These are phyloP conservation scores for Amaurobius ferox DNA, from an alignment of 2,888 invertebrate genomes.

Conservation along the genomic window DNA sequence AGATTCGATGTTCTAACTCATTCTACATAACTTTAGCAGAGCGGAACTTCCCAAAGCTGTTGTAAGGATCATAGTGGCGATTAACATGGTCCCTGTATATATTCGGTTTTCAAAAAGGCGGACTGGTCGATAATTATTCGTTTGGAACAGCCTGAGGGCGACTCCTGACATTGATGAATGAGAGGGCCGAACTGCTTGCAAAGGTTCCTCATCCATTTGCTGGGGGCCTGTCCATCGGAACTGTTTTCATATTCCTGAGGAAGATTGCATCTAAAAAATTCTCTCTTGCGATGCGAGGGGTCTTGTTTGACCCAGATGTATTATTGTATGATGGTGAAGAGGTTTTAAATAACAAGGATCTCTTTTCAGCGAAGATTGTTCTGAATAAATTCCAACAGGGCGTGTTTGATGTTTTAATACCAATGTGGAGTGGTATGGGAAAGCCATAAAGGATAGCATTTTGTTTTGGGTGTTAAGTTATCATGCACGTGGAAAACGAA, in stretches of 20 bases:
- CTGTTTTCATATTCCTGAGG: conserved; percentile 67
- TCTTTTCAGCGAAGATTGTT: conserved; percentile 9
- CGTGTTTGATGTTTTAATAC: conserved; percentile 12
- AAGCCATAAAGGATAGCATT: too few species aligned
- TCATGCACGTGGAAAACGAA: too few species aligned
- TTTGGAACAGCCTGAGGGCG: conserved; percentile 66
- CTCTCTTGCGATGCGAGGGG: background rate
- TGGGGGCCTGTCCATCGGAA: conserved; percentile 54
- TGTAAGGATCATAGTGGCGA: conserved; percentile 28
- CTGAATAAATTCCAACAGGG: conserved; percentile 4
- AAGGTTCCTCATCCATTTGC: conserved; percentile 71
- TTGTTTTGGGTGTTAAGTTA: too few species aligned
- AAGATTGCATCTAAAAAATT: conserved; percentile 59
- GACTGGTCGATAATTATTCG: conserved; percentile 71
- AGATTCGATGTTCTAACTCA: conserved; percentile 18
- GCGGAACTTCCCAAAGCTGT: conserved; percentile 42
- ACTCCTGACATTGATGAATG: conserved; percentile 71
- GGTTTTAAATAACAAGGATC: conserved; percentile 14
- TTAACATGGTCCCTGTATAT: conserved; percentile 50
- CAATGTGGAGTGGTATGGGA: background rate
- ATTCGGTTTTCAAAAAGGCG: conserved; percentile 41
- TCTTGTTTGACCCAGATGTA: conserved; percentile 31
- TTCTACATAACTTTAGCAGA: conserved; percentile 45
- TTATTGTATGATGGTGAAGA: background rate
- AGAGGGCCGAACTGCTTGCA: conserved; percentile 50